These are phyloP conservation scores for Ariopsis seemanni DNA, from an alignment of 2,113 vertebrate genomes.

Conservation along the genomic window DNA sequence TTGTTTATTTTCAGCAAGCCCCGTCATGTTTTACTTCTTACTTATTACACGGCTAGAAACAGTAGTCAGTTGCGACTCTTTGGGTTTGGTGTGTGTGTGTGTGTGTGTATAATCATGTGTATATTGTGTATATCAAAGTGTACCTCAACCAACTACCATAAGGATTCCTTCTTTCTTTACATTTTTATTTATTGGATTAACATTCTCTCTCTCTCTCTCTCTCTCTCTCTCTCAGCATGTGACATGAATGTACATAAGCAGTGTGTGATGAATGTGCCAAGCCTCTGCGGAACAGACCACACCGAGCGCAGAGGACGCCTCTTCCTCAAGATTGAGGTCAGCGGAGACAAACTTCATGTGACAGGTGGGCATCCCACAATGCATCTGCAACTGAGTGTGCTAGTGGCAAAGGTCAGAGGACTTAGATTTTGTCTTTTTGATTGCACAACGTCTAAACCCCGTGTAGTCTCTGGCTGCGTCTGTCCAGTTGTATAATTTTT, in stretches of 20 bases:
- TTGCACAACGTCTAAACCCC: neutral
- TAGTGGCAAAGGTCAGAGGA: neutral
- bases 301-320: conserved; percentile 91
- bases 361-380: conserved; percentile 76
- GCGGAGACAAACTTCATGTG: conserved; percentile 84
- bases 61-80: neutral
- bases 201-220: conserved; percentile 27
- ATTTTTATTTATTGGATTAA: neutral
- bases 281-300: conserved; percentile 94
- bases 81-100: neutral
- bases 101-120: neutral
- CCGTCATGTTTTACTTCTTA: neutral
- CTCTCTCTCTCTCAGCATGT: conserved; percentile 77
- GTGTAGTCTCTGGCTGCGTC: neutral
- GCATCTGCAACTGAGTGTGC: neutral
- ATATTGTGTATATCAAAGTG: neutral
- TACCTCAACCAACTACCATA: neutral
- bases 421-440: neutral
- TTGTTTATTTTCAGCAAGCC: neutral
- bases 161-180: neutral
- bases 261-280: conserved; percentile 94
- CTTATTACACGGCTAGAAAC: neutral
- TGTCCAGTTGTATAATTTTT: neutral
- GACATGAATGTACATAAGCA: conserved; percentile 98
- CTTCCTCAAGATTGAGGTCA: conserved; percentile 92